phyloP scores from a whole-genome alignment of 2,888 invertebrate species.

The Drosophila imparisetae region DNA sequence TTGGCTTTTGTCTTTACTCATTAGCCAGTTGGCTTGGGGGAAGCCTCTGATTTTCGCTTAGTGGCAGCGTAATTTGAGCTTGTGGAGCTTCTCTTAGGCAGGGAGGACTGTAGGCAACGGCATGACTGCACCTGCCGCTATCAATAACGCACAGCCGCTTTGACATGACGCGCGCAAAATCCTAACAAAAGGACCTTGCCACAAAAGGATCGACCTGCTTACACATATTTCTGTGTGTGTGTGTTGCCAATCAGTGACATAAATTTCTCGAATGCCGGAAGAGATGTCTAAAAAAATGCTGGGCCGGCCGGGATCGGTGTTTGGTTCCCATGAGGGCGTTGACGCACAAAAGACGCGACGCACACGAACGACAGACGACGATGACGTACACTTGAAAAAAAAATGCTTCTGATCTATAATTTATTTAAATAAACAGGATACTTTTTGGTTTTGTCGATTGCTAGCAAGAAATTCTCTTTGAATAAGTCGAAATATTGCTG shows the following conservation, averaged over 20 bases:
- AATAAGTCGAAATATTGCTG: neutral
- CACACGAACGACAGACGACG: slow-evolving; percentile 52
- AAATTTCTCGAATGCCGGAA: slow-evolving; percentile 67
- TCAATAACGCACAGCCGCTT: slow-evolving; percentile 66
- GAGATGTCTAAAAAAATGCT: slow-evolving; percentile 55
- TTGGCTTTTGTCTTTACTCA: slow-evolving; percentile 36
- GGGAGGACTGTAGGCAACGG: slow-evolving; percentile 10
- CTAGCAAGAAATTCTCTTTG: neutral
- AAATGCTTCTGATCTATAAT: neutral
- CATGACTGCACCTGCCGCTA: slow-evolving; percentile 59
- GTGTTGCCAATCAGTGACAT: slow-evolving; percentile 75
- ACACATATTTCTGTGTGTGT: slow-evolving; percentile 12
- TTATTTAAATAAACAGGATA: neutral
- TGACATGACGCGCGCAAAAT: slow-evolving; percentile 61
- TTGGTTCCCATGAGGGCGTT: slow-evolving; percentile 79
- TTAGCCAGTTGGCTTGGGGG: slow-evolving; percentile 41
- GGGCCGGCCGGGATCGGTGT: slow-evolving; percentile 35
- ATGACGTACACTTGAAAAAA: slow-evolving; percentile 9
- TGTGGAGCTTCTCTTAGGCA: slow-evolving; percentile 20
- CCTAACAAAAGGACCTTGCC: slow-evolving; percentile 54
- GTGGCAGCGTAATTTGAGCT: slow-evolving; percentile 53
- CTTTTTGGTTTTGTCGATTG: neutral
- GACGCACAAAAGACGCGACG: slow-evolving; percentile 68
- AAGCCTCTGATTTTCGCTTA: slow-evolving; percentile 61
- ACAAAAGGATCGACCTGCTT: slow-evolving; percentile 46